phyloP scores from a whole-genome alignment of 2,888 invertebrate genomes.

The Drosophila siamana region DNA sequence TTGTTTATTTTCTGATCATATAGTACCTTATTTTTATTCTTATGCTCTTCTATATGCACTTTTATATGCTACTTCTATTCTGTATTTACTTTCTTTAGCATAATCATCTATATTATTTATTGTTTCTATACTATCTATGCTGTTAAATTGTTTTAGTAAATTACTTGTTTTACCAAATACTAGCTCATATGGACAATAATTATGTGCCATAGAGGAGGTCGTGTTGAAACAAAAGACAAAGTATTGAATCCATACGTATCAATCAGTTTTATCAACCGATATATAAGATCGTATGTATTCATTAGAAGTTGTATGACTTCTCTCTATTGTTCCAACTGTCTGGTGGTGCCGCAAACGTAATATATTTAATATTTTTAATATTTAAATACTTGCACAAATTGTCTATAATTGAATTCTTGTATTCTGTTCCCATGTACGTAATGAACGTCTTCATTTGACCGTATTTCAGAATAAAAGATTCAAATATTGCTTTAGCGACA shows the following conservation, averaged over 20 bases:
- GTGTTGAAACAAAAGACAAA: background rate
- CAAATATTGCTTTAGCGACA: slow-evolving; percentile 5
- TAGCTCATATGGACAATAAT: background rate
- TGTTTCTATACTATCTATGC: slow-evolving; percentile 10
- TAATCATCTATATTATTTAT: slow-evolving; percentile 19
- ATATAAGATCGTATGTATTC: slow-evolving; percentile 22
- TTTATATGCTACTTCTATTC: slow-evolving; percentile 13
- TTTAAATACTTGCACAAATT: slow-evolving; percentile 11
- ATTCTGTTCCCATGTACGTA: background rate
- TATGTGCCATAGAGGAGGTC: slow-evolving; percentile 6
- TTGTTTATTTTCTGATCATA: slow-evolving; percentile 3
- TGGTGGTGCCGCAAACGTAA: slow-evolving; percentile 9
- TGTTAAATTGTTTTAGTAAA: slow-evolving; percentile 8
- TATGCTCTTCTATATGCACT: slow-evolving; percentile 7
- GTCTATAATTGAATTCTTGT: slow-evolving; percentile 6
- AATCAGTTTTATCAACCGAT: slow-evolving; percentile 21
- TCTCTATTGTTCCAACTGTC: slow-evolving; percentile 12
- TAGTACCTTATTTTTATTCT: background rate
- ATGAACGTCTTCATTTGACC: background rate
- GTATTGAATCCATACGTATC: slow-evolving; percentile 11
- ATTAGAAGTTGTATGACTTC: slow-evolving; percentile 3
- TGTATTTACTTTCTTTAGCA: background rate
- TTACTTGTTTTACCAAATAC: slow-evolving; percentile 7
- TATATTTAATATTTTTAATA: slow-evolving; percentile 1
- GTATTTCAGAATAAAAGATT: slow-evolving; percentile 7